A percentile compares a stretch with the other conserved stretches of the same genome.
Evolutionary conservation across 1,140 invertebrate genomes (phyloP).

Genomic region (Cataglyphis hispanica): DNA sequence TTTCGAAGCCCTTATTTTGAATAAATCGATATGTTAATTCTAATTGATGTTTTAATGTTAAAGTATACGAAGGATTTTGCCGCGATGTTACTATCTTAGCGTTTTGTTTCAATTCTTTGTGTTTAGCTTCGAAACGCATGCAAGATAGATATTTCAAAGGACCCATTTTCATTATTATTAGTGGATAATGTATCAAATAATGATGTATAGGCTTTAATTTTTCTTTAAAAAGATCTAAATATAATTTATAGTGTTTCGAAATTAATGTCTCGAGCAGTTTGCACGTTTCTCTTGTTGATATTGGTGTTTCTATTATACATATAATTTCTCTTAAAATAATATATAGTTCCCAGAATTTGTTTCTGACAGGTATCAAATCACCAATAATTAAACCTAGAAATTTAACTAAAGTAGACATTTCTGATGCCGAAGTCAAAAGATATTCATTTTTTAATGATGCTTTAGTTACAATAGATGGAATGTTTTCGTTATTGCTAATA

Average conservation of each 20-base stretch:
- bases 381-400: slow-evolving; percentile 29
- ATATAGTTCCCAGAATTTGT: not conserved
- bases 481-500: not conserved
- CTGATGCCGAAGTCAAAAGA: slow-evolving; percentile 18
- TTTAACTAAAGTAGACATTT: slow-evolving; percentile 1
- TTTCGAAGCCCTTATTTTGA: slow-evolving; percentile 3
- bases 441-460: slow-evolving; percentile 4
- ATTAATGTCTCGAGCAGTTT: not conserved
- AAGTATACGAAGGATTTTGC: not conserved
- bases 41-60: not conserved
- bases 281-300: not conserved
- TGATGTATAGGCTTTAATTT: no score
- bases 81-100: slow-evolving; percentile 7
- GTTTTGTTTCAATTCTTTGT: not conserved
- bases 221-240: slow-evolving; percentile 20
- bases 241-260: slow-evolving; percentile 1
- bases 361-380: not conserved
- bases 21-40: slow-evolving; percentile 3
- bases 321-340: slow-evolving; percentile 21
- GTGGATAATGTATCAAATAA: no score
- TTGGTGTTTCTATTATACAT: slow-evolving; percentile 13
- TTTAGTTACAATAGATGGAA: not conserved
- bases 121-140: no score
- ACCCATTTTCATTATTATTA: no score
- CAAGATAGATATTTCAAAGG: no score